Conservation (phyloP, 2,797 vertebrate genomes). For the Cirrhinus mrigala region DNA sequence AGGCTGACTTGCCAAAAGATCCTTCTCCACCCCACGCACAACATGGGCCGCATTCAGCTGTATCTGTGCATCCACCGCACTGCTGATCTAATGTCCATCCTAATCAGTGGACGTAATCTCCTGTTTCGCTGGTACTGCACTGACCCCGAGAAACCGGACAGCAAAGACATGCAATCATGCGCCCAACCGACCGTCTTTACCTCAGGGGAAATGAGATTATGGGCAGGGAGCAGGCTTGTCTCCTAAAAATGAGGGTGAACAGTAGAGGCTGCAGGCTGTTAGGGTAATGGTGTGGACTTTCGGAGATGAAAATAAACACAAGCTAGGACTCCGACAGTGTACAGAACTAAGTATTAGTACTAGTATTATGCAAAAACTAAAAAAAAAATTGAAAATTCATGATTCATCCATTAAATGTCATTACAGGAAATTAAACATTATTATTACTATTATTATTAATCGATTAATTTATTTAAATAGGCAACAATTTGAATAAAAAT, state of each 20-base stretch:
- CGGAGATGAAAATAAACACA: background rate
- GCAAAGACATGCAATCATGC: slow-evolving; percentile 2
- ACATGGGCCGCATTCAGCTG: slow-evolving; percentile 52
- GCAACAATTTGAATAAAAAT: too few species aligned
- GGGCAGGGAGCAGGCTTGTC: slow-evolving; percentile 23
- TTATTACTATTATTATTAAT: too few species aligned
- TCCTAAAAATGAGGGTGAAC: slow-evolving; percentile 28
- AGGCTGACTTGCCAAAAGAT: slow-evolving; percentile 48
- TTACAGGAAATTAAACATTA: background rate
- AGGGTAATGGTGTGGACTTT: background rate
- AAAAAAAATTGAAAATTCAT: background rate
- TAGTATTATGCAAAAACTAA: background rate
- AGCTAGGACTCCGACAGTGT: background rate
- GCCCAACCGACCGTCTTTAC: slow-evolving; percentile 36
- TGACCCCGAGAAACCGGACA: slow-evolving; percentile 27
- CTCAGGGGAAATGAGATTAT: slow-evolving; percentile 37
- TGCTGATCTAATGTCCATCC: slow-evolving; percentile 52
- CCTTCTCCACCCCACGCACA: slow-evolving; percentile 57
- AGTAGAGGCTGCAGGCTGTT: background rate
- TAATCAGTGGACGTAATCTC: slow-evolving; percentile 51
- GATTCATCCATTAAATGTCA: background rate
- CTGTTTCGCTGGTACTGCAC: slow-evolving; percentile 17
- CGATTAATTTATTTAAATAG: too few species aligned
- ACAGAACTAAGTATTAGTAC: too few species aligned
- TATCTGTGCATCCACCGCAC: slow-evolving; percentile 25